Evolutionary conservation across 2,888 invertebrate genomes (phyloP), one percentile per base, ranked within the genome.

Genomic region (Drosophila silvestris): DNA sequence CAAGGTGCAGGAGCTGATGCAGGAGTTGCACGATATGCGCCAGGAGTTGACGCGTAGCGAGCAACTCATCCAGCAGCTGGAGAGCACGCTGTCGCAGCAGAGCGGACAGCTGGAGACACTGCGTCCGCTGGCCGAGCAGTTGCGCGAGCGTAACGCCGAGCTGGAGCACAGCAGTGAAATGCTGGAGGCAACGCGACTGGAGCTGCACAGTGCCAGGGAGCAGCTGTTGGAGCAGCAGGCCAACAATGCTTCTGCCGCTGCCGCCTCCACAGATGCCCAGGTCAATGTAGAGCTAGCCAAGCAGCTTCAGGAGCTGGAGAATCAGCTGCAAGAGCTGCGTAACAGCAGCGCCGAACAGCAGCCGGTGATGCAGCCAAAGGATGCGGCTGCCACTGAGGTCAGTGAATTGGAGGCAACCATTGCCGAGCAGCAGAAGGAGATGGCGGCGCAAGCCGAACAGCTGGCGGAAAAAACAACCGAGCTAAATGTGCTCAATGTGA

Each of bases 41-140:
- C 58, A 68, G 9, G 82, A 85, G 59, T 54, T 90, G 9, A 32
- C 57, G 1, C 83, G 70, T 37, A 85, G 88, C 32, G 95, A 98
- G 57, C 93, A 98, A 77, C 98, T 98, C 92, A 94, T 97, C 52
- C 96, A 97, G 93, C 98, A 98, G 92, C 96, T 84, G 52, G 87
- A 84, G 53, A 41, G 32, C 7, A 54, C 62, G 14, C 30, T 76
- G 0, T 35, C 69, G n/a, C 71, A 71, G 28, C 67, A 68, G 6
- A 47, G 19, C 19, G 66, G 64, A 5, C 67, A 70, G 57, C 41
- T 58, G 41, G 22, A 22, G 3, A 30, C 16, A 59, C 58, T 61
- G 60, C 60, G 52, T 22, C 71, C 66, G 4, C 63, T 87, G 44
- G 67, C 68, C 26, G 82, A 85, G 14, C 64, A 70, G 28, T 33